phyloP scores from a whole-genome alignment of 2,888 invertebrate genomes.

The Drosophila austrosaltans region DNA sequence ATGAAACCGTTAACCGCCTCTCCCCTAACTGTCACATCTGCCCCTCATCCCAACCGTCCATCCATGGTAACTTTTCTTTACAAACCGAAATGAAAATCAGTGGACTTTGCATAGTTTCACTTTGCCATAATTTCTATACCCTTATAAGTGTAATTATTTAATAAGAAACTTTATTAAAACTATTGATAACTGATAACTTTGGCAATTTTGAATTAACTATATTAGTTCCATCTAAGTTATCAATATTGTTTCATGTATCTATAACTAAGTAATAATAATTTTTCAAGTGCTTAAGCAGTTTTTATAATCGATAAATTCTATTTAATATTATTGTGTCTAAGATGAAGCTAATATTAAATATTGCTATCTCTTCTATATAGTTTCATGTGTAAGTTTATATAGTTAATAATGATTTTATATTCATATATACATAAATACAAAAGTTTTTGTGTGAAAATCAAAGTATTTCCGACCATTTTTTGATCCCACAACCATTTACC shows the following conservation, averaged over 20 bases:
- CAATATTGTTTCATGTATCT: no score
- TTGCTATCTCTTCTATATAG: no score
- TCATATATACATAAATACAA: not conserved
- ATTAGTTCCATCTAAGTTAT: not conserved
- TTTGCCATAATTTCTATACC: not conserved
- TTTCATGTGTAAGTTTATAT: no score
- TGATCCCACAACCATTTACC: not conserved
- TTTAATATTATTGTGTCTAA: no score
- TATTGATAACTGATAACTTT: not conserved
- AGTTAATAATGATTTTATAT: not conserved
- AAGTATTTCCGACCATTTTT: not conserved
- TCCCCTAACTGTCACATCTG: not conserved
- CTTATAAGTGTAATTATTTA: not conserved
- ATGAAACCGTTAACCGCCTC: not conserved
- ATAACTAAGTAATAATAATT: no score
- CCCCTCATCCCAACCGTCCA: not conserved
- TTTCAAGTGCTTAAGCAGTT: no score
- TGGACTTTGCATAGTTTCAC: not conserved
- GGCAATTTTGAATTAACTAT: not conserved
- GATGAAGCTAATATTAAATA: no score
- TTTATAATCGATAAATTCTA: no score
- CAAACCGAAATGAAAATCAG: not conserved
- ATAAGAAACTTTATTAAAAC: no score
- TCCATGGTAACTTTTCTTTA: not conserved
- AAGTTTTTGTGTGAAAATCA: slow-evolving; percentile 1